phyloP scores from a whole-genome alignment of 2,113 vertebrate genomes.

The Hypomesus transpacificus region DNA sequence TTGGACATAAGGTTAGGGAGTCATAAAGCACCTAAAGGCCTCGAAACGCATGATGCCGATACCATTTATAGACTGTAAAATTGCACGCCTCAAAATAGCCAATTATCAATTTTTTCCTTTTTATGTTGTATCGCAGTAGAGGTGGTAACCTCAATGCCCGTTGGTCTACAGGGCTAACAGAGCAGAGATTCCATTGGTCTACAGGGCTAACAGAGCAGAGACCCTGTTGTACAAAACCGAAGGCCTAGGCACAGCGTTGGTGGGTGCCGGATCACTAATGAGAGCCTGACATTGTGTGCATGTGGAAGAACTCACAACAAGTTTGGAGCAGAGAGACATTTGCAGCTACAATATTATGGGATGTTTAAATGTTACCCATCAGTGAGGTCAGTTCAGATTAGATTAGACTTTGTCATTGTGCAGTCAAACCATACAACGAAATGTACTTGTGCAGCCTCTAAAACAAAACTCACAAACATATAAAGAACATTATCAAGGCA shows the following conservation, averaged over 20 bases:
- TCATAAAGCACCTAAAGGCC: slow-evolving; percentile 3
- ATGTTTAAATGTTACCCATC: too few species aligned
- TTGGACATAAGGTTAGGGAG: neutral
- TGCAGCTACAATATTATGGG: too few species aligned
- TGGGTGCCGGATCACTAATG: neutral
- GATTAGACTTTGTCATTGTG: too few species aligned
- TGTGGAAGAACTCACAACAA: neutral
- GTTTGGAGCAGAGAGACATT: neutral
- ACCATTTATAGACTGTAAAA: slow-evolving; percentile 19
- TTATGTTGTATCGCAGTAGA: slow-evolving; percentile 2
- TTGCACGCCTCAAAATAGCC: slow-evolving; percentile 16
- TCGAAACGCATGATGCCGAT: slow-evolving; percentile 6
- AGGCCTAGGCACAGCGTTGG: neutral
- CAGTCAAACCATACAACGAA: too few species aligned
- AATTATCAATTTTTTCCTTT: slow-evolving; percentile 14
- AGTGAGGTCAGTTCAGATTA: neutral
- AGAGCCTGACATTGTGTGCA: neutral
- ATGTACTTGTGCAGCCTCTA: too few species aligned
- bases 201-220: neutral
- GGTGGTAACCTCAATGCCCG: neutral
- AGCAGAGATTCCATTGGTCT: neutral
- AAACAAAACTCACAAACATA: too few species aligned
- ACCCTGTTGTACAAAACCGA: neutral
- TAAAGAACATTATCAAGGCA: too few species aligned
- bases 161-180: neutral